Conservation (phyloP, 1,140 invertebrate species). For the Heliconius hewitsoni region DNA sequence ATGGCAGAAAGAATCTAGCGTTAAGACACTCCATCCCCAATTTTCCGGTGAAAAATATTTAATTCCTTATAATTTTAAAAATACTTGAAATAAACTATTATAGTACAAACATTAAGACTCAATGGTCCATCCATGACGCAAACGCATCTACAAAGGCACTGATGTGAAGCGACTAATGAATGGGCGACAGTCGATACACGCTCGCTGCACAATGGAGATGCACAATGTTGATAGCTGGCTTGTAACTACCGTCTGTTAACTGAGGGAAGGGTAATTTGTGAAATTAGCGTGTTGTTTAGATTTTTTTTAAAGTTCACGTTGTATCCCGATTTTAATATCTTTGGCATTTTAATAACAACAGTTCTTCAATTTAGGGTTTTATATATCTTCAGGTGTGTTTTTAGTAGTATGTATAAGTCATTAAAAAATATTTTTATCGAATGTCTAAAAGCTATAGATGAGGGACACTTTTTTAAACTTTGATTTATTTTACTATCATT, state of each 20-base stretch:
- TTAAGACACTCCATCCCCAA: background rate
- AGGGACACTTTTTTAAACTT: too few species aligned
- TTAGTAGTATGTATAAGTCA: too few species aligned
- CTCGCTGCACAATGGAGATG: conserved; percentile 1
- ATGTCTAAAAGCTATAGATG: too few species aligned
- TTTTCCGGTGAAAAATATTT: background rate
- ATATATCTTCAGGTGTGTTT: too few species aligned
- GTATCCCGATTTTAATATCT: background rate
- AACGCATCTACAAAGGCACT: conserved; percentile 6
- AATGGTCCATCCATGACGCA: background rate
- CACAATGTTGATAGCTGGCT: background rate
- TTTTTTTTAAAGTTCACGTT: background rate
- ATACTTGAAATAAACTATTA: background rate
- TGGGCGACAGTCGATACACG: conserved; percentile 10
- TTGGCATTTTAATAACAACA: too few species aligned
- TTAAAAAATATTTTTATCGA: too few species aligned
- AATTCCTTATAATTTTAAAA: background rate
- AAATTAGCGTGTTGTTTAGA: background rate
- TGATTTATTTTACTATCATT: too few species aligned
- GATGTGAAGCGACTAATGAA: conserved; percentile 13
- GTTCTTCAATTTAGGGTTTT: too few species aligned
- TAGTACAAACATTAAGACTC: background rate
- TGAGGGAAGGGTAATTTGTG: background rate
- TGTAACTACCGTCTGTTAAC: background rate
- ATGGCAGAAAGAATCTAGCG: too few species aligned